phyloP scores from a whole-genome alignment of 1,140 invertebrate genomes.

The Yoshiicerus persimilis region DNA sequence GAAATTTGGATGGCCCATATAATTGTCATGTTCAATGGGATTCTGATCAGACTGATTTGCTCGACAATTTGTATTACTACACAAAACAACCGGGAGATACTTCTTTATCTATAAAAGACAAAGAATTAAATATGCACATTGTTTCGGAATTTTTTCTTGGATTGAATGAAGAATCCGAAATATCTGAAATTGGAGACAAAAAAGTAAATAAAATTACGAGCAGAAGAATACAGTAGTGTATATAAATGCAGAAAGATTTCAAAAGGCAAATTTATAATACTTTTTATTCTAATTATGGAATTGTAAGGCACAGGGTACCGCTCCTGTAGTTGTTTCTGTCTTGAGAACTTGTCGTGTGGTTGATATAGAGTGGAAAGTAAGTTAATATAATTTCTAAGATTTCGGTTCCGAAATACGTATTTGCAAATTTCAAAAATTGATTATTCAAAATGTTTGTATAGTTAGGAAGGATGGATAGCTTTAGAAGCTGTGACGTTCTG shows the following conservation, averaged over 20 bases:
- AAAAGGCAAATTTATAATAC: too few relatives aligned
- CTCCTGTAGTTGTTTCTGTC: background rate
- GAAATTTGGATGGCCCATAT: background rate
- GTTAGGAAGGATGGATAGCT: background rate
- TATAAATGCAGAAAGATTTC: background rate
- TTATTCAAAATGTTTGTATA: background rate
- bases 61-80: background rate
- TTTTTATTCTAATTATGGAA: too few relatives aligned
- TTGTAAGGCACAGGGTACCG: background rate
- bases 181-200: background rate
- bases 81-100: background rate
- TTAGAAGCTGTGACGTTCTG: background rate
- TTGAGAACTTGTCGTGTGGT: background rate
- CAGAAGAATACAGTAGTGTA: too few relatives aligned
- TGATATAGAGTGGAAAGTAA: background rate
- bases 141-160: background rate
- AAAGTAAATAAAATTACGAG: background rate
- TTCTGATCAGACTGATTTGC: background rate
- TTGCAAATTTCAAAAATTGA: background rate
- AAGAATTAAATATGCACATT: background rate
- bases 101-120: background rate
- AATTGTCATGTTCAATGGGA: background rate
- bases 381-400: background rate
- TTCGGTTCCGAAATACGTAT: background rate
- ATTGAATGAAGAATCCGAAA: background rate